Evolutionary conservation across 2,888 invertebrate species (phyloP), one percentile per base, ranked within the genome.

Genomic region (Tiliacea citrago): DNA sequence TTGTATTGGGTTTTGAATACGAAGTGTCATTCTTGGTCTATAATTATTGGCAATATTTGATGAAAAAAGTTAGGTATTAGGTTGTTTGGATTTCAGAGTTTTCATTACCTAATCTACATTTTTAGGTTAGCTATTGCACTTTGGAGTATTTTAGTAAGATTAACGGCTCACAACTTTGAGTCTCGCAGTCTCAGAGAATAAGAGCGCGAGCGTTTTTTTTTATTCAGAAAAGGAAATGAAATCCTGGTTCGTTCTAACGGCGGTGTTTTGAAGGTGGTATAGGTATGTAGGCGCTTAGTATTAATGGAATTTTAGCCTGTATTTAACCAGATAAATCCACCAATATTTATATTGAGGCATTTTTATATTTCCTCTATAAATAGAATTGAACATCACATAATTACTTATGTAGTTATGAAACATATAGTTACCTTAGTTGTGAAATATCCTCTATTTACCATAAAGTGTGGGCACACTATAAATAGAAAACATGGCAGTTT

Each of bases 401-500:
- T 29, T 3, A 29, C 29, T 2, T 29, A 29, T 1, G 29, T 42
- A 69, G 47, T 69, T 69, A 62, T 63, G 69, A 81, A 79, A 53
- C 70, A 74, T 86, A 29, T 29, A 29, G 29, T 63, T 47, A 53
- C 51, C 24, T 55, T 42, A 69, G 47, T 69, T 69, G 58, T 63
- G 69, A 81, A 79, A 53, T 74, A 74, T 86, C 86, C 77, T 74
- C 72, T 82, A 58, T 79, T 86, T 82, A 81, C 77, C 75, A 73
- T 58, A 57, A 16, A 57, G 73, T 79, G 76, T 91, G 90, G 91
- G 87, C 77, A 89, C 86, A 88, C 85, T 88, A 86, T 86, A 82
- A 90, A 89, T 92, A 92, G 93, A 93, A 93, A 93, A 89, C 90
- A 84, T 85, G 79, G 89, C 83, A 88, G 88, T 88, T 86, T 85